Conservation (phyloP, 2,113 vertebrate genomes). For the Colius striatus region DNA sequence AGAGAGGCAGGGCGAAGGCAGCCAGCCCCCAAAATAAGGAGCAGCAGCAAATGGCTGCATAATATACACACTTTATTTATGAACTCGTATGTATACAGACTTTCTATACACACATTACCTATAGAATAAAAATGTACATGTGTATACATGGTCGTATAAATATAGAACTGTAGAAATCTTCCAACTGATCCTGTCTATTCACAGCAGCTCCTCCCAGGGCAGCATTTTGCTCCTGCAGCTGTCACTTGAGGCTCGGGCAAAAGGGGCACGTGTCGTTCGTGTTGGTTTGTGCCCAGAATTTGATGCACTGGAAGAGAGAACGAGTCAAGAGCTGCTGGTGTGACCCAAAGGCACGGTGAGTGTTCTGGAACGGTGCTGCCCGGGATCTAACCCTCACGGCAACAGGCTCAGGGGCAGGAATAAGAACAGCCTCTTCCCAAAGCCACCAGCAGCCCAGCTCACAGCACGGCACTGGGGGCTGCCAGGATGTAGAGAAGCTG, state of each 20-base stretch:
- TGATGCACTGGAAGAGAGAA: constrained; percentile 83
- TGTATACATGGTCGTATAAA: constrained; percentile 82
- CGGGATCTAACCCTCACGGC: neutral
- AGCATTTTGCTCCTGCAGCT: neutral
- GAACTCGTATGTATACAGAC: constrained; percentile 78
- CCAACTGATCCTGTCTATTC: constrained; percentile 71
- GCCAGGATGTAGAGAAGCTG: neutral
- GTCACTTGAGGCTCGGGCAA: constrained; percentile 83
- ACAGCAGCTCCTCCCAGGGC: constrained; percentile 50
- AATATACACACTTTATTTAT: constrained; percentile 85
- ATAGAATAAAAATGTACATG: constrained; percentile 85
- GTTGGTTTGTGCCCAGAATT: constrained; percentile 87
- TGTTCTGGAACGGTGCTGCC: too few relatives aligned
- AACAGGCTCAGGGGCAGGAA: neutral
- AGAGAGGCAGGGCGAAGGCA: neutral
- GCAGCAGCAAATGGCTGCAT: constrained; percentile 68
- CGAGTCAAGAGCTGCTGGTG: neutral
- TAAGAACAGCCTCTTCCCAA: neutral
- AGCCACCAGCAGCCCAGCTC: neutral
- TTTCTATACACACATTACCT: constrained; percentile 84
- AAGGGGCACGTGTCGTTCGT: constrained; percentile 86
- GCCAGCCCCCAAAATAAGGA: neutral
- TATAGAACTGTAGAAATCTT: constrained; percentile 82
- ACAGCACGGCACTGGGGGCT: neutral
- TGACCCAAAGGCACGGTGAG: too few relatives aligned